Evolutionary conservation across 2,888 invertebrate genomes (phyloP), one percentile per base, ranked within the genome.

Genomic region (Allolobophora icterica): DNA sequence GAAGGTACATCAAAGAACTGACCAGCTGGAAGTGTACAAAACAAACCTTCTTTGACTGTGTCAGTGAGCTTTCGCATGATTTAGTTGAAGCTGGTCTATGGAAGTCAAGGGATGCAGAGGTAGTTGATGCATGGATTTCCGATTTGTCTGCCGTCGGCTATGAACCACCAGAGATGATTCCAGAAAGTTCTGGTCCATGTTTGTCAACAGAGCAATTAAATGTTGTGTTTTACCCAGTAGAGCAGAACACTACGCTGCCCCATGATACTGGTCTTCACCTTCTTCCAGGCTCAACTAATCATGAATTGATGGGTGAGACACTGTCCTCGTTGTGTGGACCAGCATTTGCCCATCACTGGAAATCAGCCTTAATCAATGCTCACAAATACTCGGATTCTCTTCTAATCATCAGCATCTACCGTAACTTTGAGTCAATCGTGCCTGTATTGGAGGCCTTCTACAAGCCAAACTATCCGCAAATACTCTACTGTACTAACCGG

Each of bases 41-140:
- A 34, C 30, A 91, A 30, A 89, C 90, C 52, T 93, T 93, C 90
- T 93, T 92, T 89, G 89, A 90, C 34, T 93, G 93, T 91, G 92
- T 92, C n/a, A 91, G 91, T 89, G 90, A 92, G 35, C 90, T 93
- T n/a, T 91, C 92, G 8, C 90, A 84, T 15, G 91, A 92, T 84
- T 91, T 93, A 91, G 92, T 91, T 33, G 35, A 35, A 19, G 84
- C 87, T 15, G 92, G 92, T 30, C 91, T 92, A 84, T 91, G 90
- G 91, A 91, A 91, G 84, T 90, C 91, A 90, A 30, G 87, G 24
- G 93, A 93, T 84, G 92, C 90, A 19, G 92, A 93, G 17, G 84
- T 93, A 52, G 83, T 93, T 35, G 92, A 93, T 89, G 93, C 92
- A 19, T 93, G 93, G 93, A 90, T 93, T 19, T 34, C 92, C 30